A percentile compares a stretch with the other conserved stretches of the same genome.
These are phyloP conservation scores for Lysiphlebus fabarum DNA, from an alignment of 1,140 invertebrate genomes.

Conservation along the genomic window DNA sequence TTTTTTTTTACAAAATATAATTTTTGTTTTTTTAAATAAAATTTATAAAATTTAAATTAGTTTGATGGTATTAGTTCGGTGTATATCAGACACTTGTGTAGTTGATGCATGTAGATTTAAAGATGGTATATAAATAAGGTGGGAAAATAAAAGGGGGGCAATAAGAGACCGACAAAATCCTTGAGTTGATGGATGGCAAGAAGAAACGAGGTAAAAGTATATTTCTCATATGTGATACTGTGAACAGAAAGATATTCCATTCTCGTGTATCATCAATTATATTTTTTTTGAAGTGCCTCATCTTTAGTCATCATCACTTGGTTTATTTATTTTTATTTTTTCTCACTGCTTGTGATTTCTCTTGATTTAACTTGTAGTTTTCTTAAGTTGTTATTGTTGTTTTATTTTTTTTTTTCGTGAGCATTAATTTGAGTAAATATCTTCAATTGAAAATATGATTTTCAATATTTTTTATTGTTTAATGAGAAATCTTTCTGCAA, in stretches of 20 bases:
- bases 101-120: too few relatives aligned
- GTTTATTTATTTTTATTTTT: conserved; percentile 8
- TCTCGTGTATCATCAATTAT: conserved; percentile 27
- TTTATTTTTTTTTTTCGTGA: neutral
- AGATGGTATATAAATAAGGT: conserved; percentile 7
- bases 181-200: conserved; percentile 26
- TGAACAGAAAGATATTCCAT: conserved; percentile 13
- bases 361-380: conserved; percentile 10
- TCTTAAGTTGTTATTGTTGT: neutral
- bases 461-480: too few relatives aligned
- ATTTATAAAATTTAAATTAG: too few relatives aligned
- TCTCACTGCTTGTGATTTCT: neutral
- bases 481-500: too few relatives aligned
- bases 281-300: conserved; percentile 9
- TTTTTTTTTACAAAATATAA: too few relatives aligned
- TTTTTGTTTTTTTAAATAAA: too few relatives aligned
- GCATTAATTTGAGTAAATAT: neutral
- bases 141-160: conserved; percentile 4
- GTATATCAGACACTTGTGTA: too few relatives aligned
- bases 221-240: conserved; percentile 1
- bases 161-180: conserved; percentile 23
- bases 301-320: conserved; percentile 9
- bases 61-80: too few relatives aligned
- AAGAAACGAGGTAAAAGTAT: conserved; percentile 2
- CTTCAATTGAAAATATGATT: too few relatives aligned